Percentiles rank a stretch among this genome's conserved stretches.
These are phyloP conservation scores for Timandra comae DNA, from an alignment of 2,888 invertebrate species.

Conservation along the genomic window DNA sequence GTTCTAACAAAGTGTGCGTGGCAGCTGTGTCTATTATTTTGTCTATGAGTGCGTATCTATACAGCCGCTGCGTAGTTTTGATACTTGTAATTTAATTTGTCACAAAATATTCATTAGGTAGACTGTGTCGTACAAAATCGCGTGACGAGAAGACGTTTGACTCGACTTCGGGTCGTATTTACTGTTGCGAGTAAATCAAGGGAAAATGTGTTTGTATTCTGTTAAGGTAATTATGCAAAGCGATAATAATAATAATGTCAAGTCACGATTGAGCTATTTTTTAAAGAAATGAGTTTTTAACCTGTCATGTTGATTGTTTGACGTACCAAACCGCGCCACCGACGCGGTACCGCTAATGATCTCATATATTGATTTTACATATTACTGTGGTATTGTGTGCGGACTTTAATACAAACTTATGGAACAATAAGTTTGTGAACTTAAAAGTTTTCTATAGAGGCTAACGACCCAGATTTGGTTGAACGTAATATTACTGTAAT, in stretches of 20 bases:
- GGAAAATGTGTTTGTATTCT: slow-evolving; percentile 47
- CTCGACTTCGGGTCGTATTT: slow-evolving; percentile 40
- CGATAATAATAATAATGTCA: slow-evolving; percentile 40
- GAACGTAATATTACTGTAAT: too few species aligned
- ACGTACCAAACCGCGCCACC: too few species aligned
- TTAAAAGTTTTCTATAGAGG: too few species aligned
- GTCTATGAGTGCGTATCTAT: slow-evolving; percentile 52
- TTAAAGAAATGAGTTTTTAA: slow-evolving; percentile 23
- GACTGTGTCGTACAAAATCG: slow-evolving; percentile 47
- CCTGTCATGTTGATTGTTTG: slow-evolving; percentile 16
- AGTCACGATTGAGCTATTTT: slow-evolving; percentile 47
- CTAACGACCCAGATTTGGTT: too few species aligned
- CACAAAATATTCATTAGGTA: slow-evolving; percentile 35
- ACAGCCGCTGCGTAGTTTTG: slow-evolving; percentile 37
- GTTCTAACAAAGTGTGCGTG: slow-evolving; percentile 42
- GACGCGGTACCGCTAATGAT: too few species aligned
- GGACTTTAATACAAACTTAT: too few species aligned
- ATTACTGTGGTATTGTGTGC: too few species aligned
- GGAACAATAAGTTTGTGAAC: too few species aligned
- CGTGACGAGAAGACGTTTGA: slow-evolving; percentile 59
- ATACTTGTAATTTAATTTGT: slow-evolving; percentile 25
- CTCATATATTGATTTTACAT: too few species aligned
- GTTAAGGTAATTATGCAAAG: slow-evolving; percentile 49
- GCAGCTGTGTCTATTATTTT: slow-evolving; percentile 73
- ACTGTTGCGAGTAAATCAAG: slow-evolving; percentile 31